Evolutionary conservation across 2,113 vertebrate species (phyloP).

Genomic region (Sapajus apella): DNA sequence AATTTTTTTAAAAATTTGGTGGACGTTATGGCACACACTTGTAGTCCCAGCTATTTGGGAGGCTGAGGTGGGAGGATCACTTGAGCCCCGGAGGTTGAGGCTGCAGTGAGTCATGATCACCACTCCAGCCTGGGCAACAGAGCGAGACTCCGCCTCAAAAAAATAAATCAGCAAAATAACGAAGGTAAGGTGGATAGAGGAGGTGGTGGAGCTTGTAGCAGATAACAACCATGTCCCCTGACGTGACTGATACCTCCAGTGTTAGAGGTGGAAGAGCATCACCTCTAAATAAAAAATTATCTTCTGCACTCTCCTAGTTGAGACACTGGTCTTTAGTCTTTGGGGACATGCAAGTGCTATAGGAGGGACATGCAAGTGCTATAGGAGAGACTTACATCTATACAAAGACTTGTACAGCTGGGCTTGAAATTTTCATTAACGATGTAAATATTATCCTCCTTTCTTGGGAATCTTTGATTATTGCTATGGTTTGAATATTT

Average conservation of each 20-base stretch:
- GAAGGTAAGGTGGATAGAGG: neutral
- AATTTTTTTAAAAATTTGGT: rapidly evolving
- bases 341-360: neutral
- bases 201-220: neutral
- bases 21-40: neutral
- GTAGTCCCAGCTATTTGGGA: neutral
- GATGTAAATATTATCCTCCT: neutral
- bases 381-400: neutral
- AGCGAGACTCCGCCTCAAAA: neutral
- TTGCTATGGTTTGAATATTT: neutral
- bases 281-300: neutral
- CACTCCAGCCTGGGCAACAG: neutral
- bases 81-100: neutral
- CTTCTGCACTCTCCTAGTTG: neutral
- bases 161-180: neutral
- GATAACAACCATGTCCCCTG: neutral
- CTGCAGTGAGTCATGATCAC: neutral
- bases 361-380: neutral
- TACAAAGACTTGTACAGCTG: neutral
- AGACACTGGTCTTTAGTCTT: neutral
- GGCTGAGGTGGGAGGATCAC: neutral
- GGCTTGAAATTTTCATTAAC: neutral
- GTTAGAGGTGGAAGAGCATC: neutral
- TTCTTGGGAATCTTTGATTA: neutral
- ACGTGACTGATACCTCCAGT: neutral